phyloP scores from a whole-genome alignment of 2,888 invertebrate genomes.

The Acrobasis repandana region DNA sequence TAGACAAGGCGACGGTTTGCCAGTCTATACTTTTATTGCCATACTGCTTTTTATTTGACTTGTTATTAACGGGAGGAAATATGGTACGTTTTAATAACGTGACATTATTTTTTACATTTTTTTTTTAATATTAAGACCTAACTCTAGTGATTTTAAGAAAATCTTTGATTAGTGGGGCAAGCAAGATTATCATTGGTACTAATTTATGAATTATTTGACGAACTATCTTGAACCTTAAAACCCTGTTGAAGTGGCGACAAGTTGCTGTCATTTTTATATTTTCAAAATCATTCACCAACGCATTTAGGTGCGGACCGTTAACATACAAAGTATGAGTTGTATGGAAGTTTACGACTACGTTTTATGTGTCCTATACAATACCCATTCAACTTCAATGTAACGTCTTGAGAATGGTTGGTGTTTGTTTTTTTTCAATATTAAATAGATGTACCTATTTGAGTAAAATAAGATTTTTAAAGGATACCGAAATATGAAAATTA shows the following conservation, averaged over 20 bases:
- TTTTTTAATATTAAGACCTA: too few relatives aligned
- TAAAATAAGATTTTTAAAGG: not conserved
- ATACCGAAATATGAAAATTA: not conserved
- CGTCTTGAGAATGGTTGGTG: constrained; percentile 4
- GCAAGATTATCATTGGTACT: too few relatives aligned
- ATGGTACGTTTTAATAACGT: not conserved
- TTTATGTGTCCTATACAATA: constrained; percentile 38
- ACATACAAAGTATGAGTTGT: constrained; percentile 24
- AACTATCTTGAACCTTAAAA: too few relatives aligned
- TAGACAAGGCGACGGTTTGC: constrained; percentile 44
- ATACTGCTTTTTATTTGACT: not conserved
- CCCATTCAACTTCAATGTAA: constrained; percentile 29
- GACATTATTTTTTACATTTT: too few relatives aligned
- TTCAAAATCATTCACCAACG: not conserved
- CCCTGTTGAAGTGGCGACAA: too few relatives aligned
- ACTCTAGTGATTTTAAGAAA: too few relatives aligned
- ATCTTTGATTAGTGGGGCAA: too few relatives aligned
- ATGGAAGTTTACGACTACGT: constrained; percentile 39
- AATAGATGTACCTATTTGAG: not conserved
- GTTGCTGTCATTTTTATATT: not conserved
- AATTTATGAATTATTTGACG: too few relatives aligned
- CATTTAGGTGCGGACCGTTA: not conserved
- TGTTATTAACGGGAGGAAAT: not conserved
- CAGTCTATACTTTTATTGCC: constrained; percentile 23
- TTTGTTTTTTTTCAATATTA: not conserved